Evolutionary conservation across 1,140 invertebrate genomes (phyloP), one percentile per base, ranked within the genome.

Genomic region (Scaptomyza montana): DNA sequence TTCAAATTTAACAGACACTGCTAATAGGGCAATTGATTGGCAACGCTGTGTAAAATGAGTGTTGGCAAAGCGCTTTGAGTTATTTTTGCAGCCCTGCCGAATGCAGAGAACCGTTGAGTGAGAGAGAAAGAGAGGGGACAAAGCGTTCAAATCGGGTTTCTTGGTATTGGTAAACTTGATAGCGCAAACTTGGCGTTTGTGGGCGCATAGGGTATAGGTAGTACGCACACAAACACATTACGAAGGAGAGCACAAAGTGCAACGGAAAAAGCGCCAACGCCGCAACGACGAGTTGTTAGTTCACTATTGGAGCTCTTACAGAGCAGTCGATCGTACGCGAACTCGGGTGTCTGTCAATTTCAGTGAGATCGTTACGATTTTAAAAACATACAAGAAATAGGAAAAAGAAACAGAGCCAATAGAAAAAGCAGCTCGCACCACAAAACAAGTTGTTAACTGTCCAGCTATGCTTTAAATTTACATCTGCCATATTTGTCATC

Each of bases 361-460:
- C 19, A 47, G n/a, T 61, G 43, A 43, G 60, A 61, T 68, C 64
- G 65, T 68, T 73, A 73, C 70, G 65, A 68, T 63, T 43, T 68
- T 62, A 4, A 73, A 73, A 50, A 54, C 33, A 66, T 71, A 50
- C 36, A 68, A 80, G 51, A 50, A 61, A 36, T 57, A 55, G 9
- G 5, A 33, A 54, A n/a, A 65, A 41, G 9, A 12, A 13, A 57
- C 21, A 36, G 10, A 50, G 16, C 8, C 30, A 49, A 50, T 41
- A n/a, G 8, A 30, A 33, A 57, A 61, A 33, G 36, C 36, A 47
- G 67, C 70, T 71, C 56, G 56, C 63, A 56, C 61, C 64, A 72
- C 1, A 36, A 36, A 36, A 87, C 50, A 82, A 89, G 75, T 82
- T 82, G 67, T 89, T 77, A 74, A 70, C 41, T 56, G 55, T 16